Percentiles rank a stretch among this genome's conserved stretches.
Evolutionary conservation across 37 sponge, comb jelly and placozoan species (phyloP).

Genomic region (Corticium candelabrum): DNA sequence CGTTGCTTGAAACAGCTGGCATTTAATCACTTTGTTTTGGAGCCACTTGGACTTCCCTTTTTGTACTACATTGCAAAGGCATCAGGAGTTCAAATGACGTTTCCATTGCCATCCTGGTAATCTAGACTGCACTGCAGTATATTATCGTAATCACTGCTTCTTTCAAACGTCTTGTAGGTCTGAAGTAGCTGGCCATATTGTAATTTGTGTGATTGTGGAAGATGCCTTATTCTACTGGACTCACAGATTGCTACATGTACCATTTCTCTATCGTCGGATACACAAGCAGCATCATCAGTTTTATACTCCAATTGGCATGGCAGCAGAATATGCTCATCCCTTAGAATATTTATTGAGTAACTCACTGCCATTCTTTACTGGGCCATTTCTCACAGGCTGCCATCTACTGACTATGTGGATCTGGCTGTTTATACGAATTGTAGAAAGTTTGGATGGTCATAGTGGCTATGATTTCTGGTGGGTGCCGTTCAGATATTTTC

Average conservation of each 20-base stretch:
- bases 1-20: conserved; percentile 3
- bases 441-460: conserved; percentile 41
- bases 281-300: conserved; percentile 58
- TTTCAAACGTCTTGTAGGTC: too few relatives aligned
- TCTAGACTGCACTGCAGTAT: too few relatives aligned
- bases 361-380: conserved; percentile 27
- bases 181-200: conserved; percentile 19
- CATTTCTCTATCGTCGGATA: conserved; percentile 46
- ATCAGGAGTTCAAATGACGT: background rate
- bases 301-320: conserved; percentile 20
- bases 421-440: conserved; percentile 22
- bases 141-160: too few relatives aligned
- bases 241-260: conserved; percentile 44
- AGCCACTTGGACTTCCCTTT: background rate
- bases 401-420: conserved; percentile 44
- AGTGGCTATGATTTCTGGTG: conserved; percentile 58
- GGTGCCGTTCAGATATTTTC: conserved; percentile 61
- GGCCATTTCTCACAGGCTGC: conserved; percentile 27
- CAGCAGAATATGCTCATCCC: conserved; percentile 39
- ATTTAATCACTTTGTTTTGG: conserved; percentile 11
- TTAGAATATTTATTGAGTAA: conserved; percentile 27
- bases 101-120: background rate
- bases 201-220: conserved; percentile 26
- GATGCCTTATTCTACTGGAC: conserved; percentile 53
- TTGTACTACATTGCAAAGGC: background rate